Percentiles rank a stretch among this genome's conserved stretches.
Evolutionary conservation across 2,113 vertebrate genomes (phyloP).

Genomic region (Psilopsiagon aurifrons): DNA sequence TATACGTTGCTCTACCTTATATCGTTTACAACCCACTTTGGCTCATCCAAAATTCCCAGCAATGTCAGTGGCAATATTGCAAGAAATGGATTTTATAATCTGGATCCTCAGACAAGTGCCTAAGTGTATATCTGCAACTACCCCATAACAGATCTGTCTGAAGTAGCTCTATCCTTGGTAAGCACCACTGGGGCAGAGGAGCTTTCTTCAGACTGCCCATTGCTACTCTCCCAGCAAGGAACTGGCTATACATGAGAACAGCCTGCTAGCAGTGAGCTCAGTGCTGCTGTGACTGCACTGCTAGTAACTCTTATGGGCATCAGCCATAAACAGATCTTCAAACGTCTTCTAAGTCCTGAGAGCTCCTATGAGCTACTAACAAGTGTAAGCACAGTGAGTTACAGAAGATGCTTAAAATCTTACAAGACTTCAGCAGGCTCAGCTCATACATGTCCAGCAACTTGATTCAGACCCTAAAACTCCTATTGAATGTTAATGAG

Average conservation of each 20-base stretch:
- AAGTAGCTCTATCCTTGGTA: neutral
- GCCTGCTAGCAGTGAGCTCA: neutral
- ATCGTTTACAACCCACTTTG: neutral
- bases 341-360: neutral
- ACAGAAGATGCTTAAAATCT: neutral
- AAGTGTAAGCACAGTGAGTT: neutral
- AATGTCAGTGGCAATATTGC: neutral
- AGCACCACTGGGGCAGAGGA: neutral
- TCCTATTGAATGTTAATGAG: neutral
- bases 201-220: neutral
- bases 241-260: neutral
- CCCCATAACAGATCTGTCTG: neutral
- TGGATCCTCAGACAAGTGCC: neutral
- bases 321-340: neutral
- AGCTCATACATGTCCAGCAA: neutral
- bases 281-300: accelerated
- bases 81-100: neutral
- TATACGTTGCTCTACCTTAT: neutral
- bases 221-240: neutral
- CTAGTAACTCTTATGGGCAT: neutral
- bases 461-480: neutral
- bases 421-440: neutral
- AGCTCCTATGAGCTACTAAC: neutral
- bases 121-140: neutral
- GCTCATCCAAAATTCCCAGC: neutral